Base-by-base conservation (phyloP, 1,140 invertebrate species). In the Drosophila repleta region DNA sequence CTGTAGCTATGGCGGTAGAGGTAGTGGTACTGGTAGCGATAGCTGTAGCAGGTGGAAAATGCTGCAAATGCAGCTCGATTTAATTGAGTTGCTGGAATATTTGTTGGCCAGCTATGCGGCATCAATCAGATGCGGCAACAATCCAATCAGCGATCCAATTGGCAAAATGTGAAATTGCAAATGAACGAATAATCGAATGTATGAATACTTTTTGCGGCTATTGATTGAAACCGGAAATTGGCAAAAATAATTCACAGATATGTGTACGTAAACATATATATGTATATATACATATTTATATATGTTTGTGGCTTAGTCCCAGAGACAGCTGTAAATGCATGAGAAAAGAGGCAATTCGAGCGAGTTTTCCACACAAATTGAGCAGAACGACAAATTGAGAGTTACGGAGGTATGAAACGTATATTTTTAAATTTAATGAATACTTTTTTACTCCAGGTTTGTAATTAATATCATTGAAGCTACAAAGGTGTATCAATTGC, bases 141-240 rank as follows among this genome's bases (percentile, higher is more conserved):
- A 87, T 82, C 78, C 83, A 87, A 87, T 87, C 79, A 88, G 71
- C 75, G 71, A 60, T 76, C 73, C 63, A 88, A 87, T 87, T 87
- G 82, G 78, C 75, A 76, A 76, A 85, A 88, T 73, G 79, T 64
- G 82, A 88, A 82, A 88, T 79, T 66, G 61, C 68, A 65, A 82
- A 82, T 82, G 79, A 74, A 66, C 56, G 26, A 41, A 67, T 60
- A 45, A 60, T 58, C 53, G 62, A 71, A 57, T 65, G 62, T 58
- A 46, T 74, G 82, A 82, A 85, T 82, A 74, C 62, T 79, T 70
- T 87, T 82, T 88, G 78, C 67, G 66, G 62, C 70, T 48, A 75
- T 82, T 85, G 82, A 85, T 85, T 85, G 83, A 74, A 87, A 78
- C 52, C 72, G 53, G 63, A 72, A 87, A 85, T 88, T 88, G 83